phyloP scores from a whole-genome alignment of 2,113 vertebrate genomes.

The Dasypus novemcinctus region DNA sequence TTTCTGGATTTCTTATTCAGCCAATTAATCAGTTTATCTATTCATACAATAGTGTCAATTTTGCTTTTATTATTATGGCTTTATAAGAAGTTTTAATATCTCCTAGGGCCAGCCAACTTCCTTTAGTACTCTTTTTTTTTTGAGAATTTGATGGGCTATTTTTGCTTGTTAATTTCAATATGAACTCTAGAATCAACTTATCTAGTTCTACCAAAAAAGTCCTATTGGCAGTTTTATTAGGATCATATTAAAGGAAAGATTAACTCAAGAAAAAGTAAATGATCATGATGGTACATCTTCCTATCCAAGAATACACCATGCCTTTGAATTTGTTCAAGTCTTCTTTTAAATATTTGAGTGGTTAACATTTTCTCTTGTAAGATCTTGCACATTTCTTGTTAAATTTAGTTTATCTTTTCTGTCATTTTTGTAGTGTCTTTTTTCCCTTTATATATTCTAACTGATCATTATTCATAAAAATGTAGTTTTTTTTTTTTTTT shows the following conservation, averaged over 20 bases:
- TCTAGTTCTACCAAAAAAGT: not conserved
- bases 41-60: not conserved
- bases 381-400: not conserved
- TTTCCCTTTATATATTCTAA: not conserved
- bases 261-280: not conserved
- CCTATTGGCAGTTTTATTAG: not conserved
- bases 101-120: not conserved
- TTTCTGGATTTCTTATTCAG: not conserved
- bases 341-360: not conserved
- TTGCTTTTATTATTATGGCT: not conserved
- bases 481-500: too few species aligned
- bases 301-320: not conserved
- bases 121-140: not conserved
- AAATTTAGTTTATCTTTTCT: not conserved
- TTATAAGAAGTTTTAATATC: not conserved
- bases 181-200: not conserved
- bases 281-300: not conserved
- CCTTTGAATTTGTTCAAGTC: not conserved
- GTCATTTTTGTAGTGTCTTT: not conserved
- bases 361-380: not conserved
- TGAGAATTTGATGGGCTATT: not conserved
- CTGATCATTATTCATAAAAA: not conserved
- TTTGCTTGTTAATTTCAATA: slow-evolving; percentile 21
- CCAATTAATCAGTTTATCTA: not conserved
- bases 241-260: not conserved